Conservation (phyloP, 64 coral and sea anemone species). For the Montipora capricornis region DNA sequence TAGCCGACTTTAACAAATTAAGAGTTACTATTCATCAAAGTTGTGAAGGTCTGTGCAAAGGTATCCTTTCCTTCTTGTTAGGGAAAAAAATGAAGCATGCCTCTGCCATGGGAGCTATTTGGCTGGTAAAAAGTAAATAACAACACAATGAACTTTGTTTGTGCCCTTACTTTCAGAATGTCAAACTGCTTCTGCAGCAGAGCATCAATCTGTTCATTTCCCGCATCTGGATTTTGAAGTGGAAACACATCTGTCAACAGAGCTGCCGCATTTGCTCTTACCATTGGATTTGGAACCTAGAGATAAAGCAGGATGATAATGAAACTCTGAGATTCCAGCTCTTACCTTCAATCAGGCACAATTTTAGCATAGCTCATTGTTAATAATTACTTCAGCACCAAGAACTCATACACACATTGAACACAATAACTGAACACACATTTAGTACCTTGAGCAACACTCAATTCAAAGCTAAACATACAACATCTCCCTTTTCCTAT, state of each 20-base stretch:
- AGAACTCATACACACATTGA: too few species aligned
- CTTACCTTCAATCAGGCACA: too few species aligned
- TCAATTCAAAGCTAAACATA: too few species aligned
- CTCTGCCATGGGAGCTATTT: not conserved
- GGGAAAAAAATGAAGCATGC: too few species aligned
- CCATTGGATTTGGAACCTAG: constrained; percentile 94
- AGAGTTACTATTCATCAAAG: not conserved
- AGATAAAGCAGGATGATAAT: not conserved
- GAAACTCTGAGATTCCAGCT: too few species aligned
- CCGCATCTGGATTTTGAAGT: constrained; percentile 89
- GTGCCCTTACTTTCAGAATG: constrained; percentile 77
- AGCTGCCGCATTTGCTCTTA: constrained; percentile 92
- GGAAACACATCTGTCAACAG: constrained; percentile 94
- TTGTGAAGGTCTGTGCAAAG: not conserved
- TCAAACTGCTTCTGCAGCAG: constrained; percentile 97
- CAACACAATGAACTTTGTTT: not conserved
- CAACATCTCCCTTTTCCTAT: too few species aligned
- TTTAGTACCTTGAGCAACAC: too few species aligned
- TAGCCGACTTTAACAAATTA: not conserved
- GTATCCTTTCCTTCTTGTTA: not conserved
- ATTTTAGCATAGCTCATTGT: too few species aligned
- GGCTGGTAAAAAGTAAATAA: too few species aligned
- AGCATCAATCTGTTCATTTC: constrained; percentile 87
- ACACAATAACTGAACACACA: too few species aligned
- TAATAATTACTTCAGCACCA: too few species aligned